Evolutionary conservation across 2,113 vertebrate species (phyloP).

Genomic region (Sinocyclocheilus rhinocerous): DNA sequence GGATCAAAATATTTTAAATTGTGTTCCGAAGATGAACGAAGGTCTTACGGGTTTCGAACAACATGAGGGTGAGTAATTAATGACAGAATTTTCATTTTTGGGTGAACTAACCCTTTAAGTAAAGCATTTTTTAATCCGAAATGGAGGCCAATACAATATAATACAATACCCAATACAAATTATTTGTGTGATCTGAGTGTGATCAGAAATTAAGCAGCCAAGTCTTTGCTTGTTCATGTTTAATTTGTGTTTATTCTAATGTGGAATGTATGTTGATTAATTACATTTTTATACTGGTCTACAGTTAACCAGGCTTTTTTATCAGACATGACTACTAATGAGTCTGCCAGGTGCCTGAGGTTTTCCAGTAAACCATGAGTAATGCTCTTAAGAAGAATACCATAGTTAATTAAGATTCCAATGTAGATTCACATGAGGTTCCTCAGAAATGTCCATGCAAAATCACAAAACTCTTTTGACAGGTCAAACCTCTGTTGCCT

Average conservation of each 20-base stretch:
- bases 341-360: conserved; percentile 27
- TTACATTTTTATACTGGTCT: neutral
- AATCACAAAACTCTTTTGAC: neutral
- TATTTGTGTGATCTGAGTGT: too few relatives aligned
- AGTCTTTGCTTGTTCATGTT: neutral
- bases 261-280: neutral
- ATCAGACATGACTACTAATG: conserved; percentile 8
- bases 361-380: conserved; percentile 13
- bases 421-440: neutral
- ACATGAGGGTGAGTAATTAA: too few relatives aligned
- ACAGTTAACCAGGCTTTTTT: neutral
- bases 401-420: conserved; percentile 1
- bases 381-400: conserved; percentile 6
- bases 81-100: too few relatives aligned
- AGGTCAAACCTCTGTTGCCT: neutral
- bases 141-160: neutral
- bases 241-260: conserved; percentile 4
- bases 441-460: neutral
- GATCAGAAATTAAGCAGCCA: conserved; percentile 2
- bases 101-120: neutral
- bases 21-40: too few relatives aligned
- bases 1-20: too few relatives aligned
- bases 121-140: neutral
- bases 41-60: too few relatives aligned
- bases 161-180: too few relatives aligned